Conservation (phyloP, 2,113 vertebrate genomes). For the Daphoenositta chrysoptera region DNA sequence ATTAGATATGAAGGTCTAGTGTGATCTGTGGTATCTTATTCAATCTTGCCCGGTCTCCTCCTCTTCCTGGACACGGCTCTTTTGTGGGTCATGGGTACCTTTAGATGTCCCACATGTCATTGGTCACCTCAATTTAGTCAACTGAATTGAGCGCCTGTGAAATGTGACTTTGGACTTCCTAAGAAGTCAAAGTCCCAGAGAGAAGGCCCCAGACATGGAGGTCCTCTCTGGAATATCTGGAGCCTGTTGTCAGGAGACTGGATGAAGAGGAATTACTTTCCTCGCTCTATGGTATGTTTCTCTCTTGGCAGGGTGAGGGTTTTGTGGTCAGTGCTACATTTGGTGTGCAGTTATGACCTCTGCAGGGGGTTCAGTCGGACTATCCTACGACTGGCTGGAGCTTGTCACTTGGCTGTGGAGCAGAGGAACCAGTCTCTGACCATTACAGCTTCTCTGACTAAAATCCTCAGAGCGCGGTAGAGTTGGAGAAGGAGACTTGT, state of each 20-base stretch:
- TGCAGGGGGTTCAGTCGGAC: not conserved
- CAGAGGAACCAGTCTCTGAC: not conserved
- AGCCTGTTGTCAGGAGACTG: not conserved
- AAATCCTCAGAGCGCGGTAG: not conserved
- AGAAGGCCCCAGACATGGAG: not conserved
- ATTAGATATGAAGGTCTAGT: not conserved
- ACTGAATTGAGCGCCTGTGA: not conserved
- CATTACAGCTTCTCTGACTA: not conserved
- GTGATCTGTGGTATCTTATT: not conserved
- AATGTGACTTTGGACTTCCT: not conserved
- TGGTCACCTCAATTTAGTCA: not conserved
- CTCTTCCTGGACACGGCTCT: not conserved
- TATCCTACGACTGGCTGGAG: not conserved
- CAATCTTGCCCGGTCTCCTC: not conserved
- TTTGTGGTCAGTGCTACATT: not conserved
- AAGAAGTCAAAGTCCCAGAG: not conserved
- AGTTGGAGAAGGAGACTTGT: not conserved
- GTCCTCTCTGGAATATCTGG: not conserved
- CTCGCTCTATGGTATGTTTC: not conserved
- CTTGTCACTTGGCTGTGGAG: not conserved
- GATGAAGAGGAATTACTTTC: not conserved
- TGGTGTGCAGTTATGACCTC: not conserved
- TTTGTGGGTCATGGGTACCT: not conserved
- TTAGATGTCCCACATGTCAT: not conserved
- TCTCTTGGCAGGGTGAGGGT: not conserved